Conservation (phyloP, 1,140 invertebrate species). For the Zaprionus vittiger region DNA sequence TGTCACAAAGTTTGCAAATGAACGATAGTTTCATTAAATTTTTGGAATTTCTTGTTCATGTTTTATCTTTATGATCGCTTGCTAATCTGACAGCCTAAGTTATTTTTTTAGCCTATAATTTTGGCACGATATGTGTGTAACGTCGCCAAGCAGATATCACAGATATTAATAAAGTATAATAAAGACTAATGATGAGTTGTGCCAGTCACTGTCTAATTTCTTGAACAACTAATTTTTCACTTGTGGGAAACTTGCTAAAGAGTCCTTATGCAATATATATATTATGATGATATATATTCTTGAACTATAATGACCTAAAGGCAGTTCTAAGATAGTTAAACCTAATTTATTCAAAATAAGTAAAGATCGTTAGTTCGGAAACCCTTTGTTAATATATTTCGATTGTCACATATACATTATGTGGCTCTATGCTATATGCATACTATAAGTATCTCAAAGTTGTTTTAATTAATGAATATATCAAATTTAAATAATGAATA, state of each 20-base stretch:
- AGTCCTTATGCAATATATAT: too few species aligned
- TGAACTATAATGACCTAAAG: neutral
- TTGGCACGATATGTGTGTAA: neutral
- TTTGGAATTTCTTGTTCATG: neutral
- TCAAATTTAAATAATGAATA: neutral
- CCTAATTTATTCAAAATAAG: too few species aligned
- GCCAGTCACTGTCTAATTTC: neutral
- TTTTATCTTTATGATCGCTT: neutral
- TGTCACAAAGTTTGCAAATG: neutral
- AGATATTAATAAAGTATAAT: slow-evolving; percentile 1
- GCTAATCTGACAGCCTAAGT: neutral
- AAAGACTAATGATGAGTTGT: neutral
- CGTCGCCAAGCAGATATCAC: neutral
- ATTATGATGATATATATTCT: too few species aligned
- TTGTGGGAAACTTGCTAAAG: neutral
- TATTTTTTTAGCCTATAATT: neutral
- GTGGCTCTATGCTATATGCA: neutral
- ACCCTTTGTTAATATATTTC: neutral
- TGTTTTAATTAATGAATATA: neutral
- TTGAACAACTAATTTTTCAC: neutral
- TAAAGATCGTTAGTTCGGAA: too few species aligned
- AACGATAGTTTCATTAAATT: neutral
- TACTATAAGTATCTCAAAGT: neutral
- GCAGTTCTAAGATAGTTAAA: too few species aligned
- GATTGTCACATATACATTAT: neutral